A percentile compares a stretch with the other conserved stretches of the same genome.
Conservation (phyloP, 2,113 vertebrate species). For the Ctenomys sociabilis region DNA sequence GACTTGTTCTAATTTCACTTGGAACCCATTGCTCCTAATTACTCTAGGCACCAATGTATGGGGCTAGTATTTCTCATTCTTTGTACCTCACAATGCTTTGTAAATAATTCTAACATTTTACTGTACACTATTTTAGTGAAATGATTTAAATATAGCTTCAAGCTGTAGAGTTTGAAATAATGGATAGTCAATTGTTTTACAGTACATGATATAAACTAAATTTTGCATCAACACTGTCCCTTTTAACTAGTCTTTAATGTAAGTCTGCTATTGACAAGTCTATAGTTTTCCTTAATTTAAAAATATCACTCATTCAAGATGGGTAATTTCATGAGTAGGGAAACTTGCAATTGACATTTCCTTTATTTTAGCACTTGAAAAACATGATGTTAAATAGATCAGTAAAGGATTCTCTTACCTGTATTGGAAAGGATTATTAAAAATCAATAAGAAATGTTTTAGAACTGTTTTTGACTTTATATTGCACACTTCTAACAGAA, state of each 20-base stretch:
- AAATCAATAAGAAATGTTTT: too few species aligned
- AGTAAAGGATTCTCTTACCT: too few species aligned
- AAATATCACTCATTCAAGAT: neutral
- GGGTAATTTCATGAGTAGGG: neutral
- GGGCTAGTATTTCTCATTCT: too few species aligned
- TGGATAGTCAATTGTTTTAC: neutral
- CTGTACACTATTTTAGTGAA: neutral
- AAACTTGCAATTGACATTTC: neutral
- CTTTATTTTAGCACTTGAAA: conserved; percentile 1
- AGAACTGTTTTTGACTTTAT: too few species aligned
- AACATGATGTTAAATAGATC: neutral
- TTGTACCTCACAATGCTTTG: neutral
- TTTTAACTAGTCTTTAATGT: neutral
- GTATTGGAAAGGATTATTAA: too few species aligned
- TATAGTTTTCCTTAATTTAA: neutral
- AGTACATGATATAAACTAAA: neutral
- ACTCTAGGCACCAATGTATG: neutral
- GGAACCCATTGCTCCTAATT: neutral
- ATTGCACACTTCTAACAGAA: too few species aligned
- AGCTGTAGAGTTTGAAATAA: neutral
- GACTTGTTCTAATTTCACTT: neutral
- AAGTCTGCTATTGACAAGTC: neutral
- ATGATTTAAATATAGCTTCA: neutral
- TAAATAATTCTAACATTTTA: neutral
- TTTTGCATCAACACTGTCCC: neutral